Percentiles rank a stretch among this genome's conserved stretches.
These are phyloP conservation scores for Drosophila falleni DNA, from an alignment of 2,888 invertebrate genomes.

Conservation along the genomic window DNA sequence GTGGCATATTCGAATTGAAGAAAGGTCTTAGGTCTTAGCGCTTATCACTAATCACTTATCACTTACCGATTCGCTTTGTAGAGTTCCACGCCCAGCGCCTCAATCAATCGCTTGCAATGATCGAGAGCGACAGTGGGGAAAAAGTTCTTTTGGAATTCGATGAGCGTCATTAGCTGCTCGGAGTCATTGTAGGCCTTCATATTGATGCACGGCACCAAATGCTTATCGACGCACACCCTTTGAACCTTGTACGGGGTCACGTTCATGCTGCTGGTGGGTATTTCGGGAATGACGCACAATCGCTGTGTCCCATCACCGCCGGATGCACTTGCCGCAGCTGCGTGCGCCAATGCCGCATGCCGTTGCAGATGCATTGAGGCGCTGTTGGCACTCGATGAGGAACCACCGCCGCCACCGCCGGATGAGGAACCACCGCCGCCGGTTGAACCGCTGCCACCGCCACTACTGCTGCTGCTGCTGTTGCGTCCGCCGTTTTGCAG, in stretches of 20 bases:
- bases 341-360: constrained; percentile 80
- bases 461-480: constrained; percentile 4
- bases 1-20: no score
- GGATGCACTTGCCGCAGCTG: constrained; percentile 67
- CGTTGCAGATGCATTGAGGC: constrained; percentile 86
- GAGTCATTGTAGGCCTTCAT: constrained; percentile 93
- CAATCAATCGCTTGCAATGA: constrained; percentile 92
- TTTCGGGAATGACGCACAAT: constrained; percentile 90
- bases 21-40: no score
- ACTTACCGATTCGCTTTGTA: constrained; percentile 94
- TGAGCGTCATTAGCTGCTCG: constrained; percentile 93
- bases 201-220: constrained; percentile 94
- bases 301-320: constrained; percentile 77
- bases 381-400: constrained; percentile 55
- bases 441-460: constrained; percentile 28
- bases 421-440: constrained; percentile 4
- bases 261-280: constrained; percentile 89
- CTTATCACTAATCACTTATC: no score
- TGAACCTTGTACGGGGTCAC: constrained; percentile 92
- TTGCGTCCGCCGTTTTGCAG: constrained; percentile 64
- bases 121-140: constrained; percentile 91
- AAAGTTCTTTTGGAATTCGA: constrained; percentile 92
- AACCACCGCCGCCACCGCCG: constrained; percentile 16
- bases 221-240: constrained; percentile 92
- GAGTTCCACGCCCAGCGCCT: constrained; percentile 92